A percentile compares a stretch with the other conserved stretches of the same genome.
Evolutionary conservation across 2,888 invertebrate species (phyloP).

Genomic region (Anthoptus insignis): DNA sequence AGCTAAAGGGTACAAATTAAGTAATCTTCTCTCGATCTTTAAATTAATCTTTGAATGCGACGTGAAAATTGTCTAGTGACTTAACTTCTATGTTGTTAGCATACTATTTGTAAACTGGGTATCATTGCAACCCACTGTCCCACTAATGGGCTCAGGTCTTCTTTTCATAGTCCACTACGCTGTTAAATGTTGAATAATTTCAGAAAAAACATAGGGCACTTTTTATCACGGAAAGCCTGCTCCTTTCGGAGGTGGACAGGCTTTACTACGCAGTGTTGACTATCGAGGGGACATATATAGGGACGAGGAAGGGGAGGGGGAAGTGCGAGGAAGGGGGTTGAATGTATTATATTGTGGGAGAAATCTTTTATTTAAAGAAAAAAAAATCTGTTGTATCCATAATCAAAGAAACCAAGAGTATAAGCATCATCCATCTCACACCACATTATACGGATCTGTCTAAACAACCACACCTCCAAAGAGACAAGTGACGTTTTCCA

Average conservation of each 20-base stretch:
- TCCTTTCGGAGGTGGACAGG: too few relatives aligned
- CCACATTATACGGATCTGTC: constrained; percentile 26
- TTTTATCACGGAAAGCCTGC: too few relatives aligned
- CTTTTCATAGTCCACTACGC: too few relatives aligned
- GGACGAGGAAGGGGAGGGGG: too few relatives aligned
- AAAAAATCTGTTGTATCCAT: background rate
- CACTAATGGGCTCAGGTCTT: too few relatives aligned
- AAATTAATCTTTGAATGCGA: constrained; percentile 16
- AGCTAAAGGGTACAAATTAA: constrained; percentile 23
- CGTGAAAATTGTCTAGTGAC: constrained; percentile 12
- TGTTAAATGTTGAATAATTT: too few relatives aligned
- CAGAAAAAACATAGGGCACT: background rate
- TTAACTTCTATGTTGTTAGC: background rate
- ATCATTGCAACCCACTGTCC: too few relatives aligned
- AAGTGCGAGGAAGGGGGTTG: too few relatives aligned
- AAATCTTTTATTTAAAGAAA: background rate
- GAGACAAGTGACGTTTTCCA: constrained; percentile 44
- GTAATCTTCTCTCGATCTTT: constrained; percentile 19
- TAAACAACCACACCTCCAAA: constrained; percentile 37
- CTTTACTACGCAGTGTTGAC: too few relatives aligned
- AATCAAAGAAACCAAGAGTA: background rate
- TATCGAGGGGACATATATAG: too few relatives aligned
- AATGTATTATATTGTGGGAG: background rate
- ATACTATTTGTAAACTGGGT: background rate
- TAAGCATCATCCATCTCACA: constrained; percentile 4